Base-by-base conservation (phyloP, 2,113 vertebrate species). In the Stictonetta naevosa region DNA sequence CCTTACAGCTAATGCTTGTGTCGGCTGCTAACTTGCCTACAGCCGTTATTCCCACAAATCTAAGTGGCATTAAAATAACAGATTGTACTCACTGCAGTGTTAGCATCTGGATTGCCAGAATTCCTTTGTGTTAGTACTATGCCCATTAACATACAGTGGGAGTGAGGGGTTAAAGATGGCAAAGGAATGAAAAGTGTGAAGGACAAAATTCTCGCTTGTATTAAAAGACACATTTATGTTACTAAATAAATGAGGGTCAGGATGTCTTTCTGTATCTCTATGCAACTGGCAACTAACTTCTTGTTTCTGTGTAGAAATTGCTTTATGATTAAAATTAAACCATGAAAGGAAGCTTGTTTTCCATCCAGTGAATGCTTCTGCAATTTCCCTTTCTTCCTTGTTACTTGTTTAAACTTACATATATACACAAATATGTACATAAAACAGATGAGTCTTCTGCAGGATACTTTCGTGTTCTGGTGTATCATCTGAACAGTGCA, bases 341-440 rank as follows among this genome's bases (percentile, higher is more conserved):
- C 4, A 16, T 2, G 0, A 71, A 56, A 60, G 17, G 12, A 75
- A 56, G 3, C 2, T 71, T 60, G 8, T 38, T 86, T 71, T 66
- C 13, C 6, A 60, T 56, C 23, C 33, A 66, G 33, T 26, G 78
- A 42, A 33, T 42, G 23, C 11, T 82, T 68, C 21, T 11, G 11
- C n/a, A 1, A 26, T 48, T 62, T 73, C 6, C 1, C 1, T 8
- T 50, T 31, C 48, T 31, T 5, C 1, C 0, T 10, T 31, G 48
- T 58, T 44, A 26, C 60, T 38, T 38, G 1, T n/a, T 82, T 52
- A 25, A 55, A 13, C 3, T 23, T 22, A 63, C 10, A 38, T 23
- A 50, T 23, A 25, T 7, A 50, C 48, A 50, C 48, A 50, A 22
- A 50, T 50, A 23, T 12, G 48, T 50, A 50, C 36, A 56, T 33